Evolutionary conservation across 2,888 invertebrate species (phyloP).

Genomic region (Cephonodes hylas): DNA sequence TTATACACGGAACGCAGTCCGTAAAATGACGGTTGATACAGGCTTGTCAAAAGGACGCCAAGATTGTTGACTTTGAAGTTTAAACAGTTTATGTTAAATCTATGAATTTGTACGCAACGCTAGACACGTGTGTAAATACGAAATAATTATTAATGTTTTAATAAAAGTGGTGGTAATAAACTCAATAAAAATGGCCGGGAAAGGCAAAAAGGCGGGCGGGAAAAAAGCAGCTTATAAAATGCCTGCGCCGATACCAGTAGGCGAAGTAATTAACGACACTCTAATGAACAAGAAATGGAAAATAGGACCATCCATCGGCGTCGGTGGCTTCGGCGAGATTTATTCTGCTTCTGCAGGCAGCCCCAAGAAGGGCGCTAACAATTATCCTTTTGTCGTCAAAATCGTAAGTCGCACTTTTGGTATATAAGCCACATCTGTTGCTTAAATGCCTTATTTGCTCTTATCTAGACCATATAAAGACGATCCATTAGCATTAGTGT

Average conservation of each 20-base stretch:
- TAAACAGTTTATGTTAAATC: background rate
- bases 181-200: background rate
- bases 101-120: background rate
- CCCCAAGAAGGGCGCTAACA: constrained; percentile 70
- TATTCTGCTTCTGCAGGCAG: constrained; percentile 88
- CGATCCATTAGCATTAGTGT: background rate
- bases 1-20: background rate
- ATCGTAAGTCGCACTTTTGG: constrained; percentile 82
- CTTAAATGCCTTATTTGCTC: background rate
- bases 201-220: constrained; percentile 61
- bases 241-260: constrained; percentile 87
- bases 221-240: constrained; percentile 77
- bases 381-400: constrained; percentile 87
- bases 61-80: background rate
- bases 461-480: background rate
- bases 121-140: constrained; percentile 2
- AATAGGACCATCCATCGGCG: constrained; percentile 92
- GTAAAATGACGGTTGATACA: too few relatives aligned
- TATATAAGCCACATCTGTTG: background rate
- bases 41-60: constrained; percentile 1
- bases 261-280: constrained; percentile 88
- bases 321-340: constrained; percentile 97
- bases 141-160: background rate
- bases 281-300: constrained; percentile 90
- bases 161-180: background rate